Conservation (phyloP, 2,797 vertebrate species). For the Labeo calbasu region DNA sequence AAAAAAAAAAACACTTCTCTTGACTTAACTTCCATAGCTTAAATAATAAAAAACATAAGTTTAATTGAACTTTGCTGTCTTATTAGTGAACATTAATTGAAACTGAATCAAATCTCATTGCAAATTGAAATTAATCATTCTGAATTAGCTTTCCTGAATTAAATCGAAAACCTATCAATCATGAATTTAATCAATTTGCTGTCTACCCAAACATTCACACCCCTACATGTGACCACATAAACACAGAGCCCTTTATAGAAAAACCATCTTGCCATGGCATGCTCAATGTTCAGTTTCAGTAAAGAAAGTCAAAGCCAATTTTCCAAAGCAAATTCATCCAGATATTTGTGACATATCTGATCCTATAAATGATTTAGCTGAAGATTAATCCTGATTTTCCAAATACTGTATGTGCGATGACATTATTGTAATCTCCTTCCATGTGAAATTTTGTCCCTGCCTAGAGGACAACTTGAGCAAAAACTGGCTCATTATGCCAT, state of each 20-base stretch:
- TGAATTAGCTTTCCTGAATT: neutral
- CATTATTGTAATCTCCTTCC: neutral
- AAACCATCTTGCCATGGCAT: neutral
- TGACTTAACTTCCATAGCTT: too few species aligned
- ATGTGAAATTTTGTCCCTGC: neutral
- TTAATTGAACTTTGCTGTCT: too few species aligned
- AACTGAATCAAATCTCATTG: neutral
- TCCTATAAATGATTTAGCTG: neutral
- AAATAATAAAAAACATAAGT: too few species aligned
- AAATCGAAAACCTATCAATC: neutral
- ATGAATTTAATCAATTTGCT: neutral
- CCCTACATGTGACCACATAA: neutral
- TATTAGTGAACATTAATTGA: neutral
- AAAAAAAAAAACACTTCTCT: too few species aligned
- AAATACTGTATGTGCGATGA: neutral
- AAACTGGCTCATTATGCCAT: neutral
- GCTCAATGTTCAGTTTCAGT: neutral
- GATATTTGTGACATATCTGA: neutral
- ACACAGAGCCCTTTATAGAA: neutral
- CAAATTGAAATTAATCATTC: neutral
- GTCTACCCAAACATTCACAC: neutral
- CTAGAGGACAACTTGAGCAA: slow-evolving; percentile 3
- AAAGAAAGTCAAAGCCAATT: neutral
- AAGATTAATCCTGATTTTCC: slow-evolving; percentile 3
- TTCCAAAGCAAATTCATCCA: neutral